Evolutionary conservation across 37 sponge, comb jelly and placozoan species (phyloP), one percentile per base, ranked within the genome.

Genomic region (Crambe crambe): DNA sequence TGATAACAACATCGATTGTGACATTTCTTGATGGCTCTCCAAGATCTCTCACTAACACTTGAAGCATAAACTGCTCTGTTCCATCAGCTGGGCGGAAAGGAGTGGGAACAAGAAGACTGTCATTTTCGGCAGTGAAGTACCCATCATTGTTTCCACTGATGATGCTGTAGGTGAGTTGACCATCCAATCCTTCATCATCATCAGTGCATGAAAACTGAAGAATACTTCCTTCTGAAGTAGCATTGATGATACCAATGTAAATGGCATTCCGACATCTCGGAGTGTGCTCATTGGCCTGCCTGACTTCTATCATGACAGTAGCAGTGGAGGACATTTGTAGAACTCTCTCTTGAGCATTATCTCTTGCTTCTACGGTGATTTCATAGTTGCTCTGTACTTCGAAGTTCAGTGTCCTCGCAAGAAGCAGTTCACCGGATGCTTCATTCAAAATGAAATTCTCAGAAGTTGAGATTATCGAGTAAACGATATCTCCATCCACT

Each of bases 281-380:
- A 27, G 74, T 76, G 56, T 41, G 72, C 44, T 86, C 83, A 41
- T 93, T 93, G 0, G 82, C 75, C 20, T 77, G 77, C 8, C 61
- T 54, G 32, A 93, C 90, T 40, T 62, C 21, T 32, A 93, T 67
- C 32, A 57, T 76, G n/a, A 93, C 70, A 21, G 66, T 79, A 5
- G 64, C 76, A 41, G 81, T 79, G 30, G 72, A 84, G 29, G 85
- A 74, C 64, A 47, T 29, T 37, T 77, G 67, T 27, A 70, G 43
- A 8, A 38, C 2, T 47, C 84, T 87, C 51, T 87, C 87, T 51
- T 23, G 25, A 10, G 64, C 59, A 35, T 83, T 89, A 88, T 93
- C 93, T 8, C 51, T 85, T 23, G 86, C 93, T 30, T 69, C 67
- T 21, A 85, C 86, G 37, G 42, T 42, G 0, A 93, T 34, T 3